Percentiles rank a stretch among this genome's conserved stretches.
Conservation (phyloP, 1,140 invertebrate species). For the Scylla paramamosain region DNA sequence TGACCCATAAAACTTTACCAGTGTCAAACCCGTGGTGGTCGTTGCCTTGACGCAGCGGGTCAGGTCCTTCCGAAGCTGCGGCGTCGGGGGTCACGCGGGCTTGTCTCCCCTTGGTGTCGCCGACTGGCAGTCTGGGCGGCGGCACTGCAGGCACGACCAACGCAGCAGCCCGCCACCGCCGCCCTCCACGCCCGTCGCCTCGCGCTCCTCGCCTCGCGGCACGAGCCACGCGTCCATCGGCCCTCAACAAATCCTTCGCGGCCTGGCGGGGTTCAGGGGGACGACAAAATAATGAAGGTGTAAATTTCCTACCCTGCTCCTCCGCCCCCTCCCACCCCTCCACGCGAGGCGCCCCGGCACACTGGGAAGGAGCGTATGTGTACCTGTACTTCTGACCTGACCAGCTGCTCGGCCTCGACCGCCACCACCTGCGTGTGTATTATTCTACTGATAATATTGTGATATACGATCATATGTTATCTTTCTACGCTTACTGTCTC, state of each 20-base stretch:
- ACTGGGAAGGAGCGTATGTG: background rate
- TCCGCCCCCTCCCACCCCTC: background rate
- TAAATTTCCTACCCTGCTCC: background rate
- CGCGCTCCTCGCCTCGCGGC: background rate
- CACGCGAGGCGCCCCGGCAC: background rate
- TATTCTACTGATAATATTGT: constrained; percentile 66
- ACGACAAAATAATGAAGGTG: background rate
- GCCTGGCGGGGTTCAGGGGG: background rate
- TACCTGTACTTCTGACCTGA: background rate
- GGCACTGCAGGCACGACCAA: background rate
- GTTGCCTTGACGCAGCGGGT: background rate
- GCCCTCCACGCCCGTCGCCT: background rate
- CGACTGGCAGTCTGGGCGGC: background rate
- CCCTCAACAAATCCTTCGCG: background rate
- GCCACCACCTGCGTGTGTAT: constrained; percentile 49
- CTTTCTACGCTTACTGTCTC: constrained; percentile 64
- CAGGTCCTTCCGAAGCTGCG: background rate
- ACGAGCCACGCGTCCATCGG: background rate
- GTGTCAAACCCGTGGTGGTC: constrained; percentile 7
- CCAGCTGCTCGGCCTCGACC: constrained; percentile 10
- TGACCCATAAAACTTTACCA: background rate
- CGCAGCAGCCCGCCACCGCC: background rate
- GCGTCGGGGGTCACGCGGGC: background rate
- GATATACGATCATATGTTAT: constrained; percentile 67
- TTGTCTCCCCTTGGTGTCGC: background rate